A percentile compares a stretch with the other conserved stretches of the same genome.
Conservation (phyloP, 2,888 invertebrate genomes). For the Perizoma affinitatum region DNA sequence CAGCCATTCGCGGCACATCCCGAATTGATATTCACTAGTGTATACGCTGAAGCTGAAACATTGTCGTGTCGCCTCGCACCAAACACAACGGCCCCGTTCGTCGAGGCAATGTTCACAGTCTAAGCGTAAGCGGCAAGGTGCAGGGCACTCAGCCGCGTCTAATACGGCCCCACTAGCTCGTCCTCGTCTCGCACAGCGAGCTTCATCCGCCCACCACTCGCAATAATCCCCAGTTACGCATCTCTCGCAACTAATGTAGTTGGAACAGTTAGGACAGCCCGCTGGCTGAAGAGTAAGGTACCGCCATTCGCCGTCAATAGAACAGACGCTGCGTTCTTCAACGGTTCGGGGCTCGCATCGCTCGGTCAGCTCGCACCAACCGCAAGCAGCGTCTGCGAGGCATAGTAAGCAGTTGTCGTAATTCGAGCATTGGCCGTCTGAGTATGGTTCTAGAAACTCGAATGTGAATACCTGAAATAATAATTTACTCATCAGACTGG, state of each 20-base stretch:
- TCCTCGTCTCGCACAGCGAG: slow-evolving; percentile 92
- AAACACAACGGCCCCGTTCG: slow-evolving; percentile 94
- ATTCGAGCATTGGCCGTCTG: slow-evolving; percentile 89
- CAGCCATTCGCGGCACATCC: slow-evolving; percentile 96
- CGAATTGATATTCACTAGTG: slow-evolving; percentile 96
- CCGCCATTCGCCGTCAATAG: slow-evolving; percentile 86
- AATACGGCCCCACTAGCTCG: slow-evolving; percentile 88
- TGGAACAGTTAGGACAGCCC: slow-evolving; percentile 94
- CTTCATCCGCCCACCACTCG: slow-evolving; percentile 97
- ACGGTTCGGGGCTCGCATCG: slow-evolving; percentile 87
- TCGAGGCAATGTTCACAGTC: slow-evolving; percentile 93
- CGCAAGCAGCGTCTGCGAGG: slow-evolving; percentile 93
- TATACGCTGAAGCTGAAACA: slow-evolving; percentile 98
- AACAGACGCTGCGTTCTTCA: slow-evolving; percentile 87
- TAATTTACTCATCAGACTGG: background rate
- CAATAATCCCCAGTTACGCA: slow-evolving; percentile 92
- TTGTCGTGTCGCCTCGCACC: slow-evolving; percentile 96
- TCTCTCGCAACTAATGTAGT: slow-evolving; percentile 93
- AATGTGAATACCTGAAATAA: slow-evolving; percentile 88
- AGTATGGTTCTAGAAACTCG: slow-evolving; percentile 95
- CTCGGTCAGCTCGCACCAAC: slow-evolving; percentile 94
- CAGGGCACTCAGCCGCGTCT: slow-evolving; percentile 87
- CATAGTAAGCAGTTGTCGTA: slow-evolving; percentile 95
- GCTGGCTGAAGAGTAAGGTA: slow-evolving; percentile 92
- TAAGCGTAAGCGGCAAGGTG: slow-evolving; percentile 90